Percentiles rank a stretch among this genome's conserved stretches.
Conservation (phyloP, 2,797 vertebrate genomes). For the Salmo trutta region DNA sequence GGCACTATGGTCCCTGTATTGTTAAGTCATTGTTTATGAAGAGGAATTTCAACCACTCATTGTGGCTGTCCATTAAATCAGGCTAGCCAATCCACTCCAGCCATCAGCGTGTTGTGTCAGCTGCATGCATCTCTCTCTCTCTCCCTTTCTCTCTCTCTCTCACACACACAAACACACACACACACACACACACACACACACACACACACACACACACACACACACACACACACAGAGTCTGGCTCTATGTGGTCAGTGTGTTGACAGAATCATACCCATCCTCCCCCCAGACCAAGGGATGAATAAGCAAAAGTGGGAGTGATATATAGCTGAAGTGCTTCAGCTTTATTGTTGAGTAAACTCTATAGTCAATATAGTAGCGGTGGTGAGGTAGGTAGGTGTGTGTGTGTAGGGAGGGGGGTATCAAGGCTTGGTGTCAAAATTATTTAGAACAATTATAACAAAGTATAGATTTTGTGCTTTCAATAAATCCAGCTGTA, state of each 20-base stretch:
- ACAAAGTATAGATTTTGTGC: neutral
- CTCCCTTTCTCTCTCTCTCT: neutral
- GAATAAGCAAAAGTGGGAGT: constrained; percentile 30
- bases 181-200: constrained; percentile 17
- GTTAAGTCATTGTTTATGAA: constrained; percentile 54
- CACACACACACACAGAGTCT: constrained; percentile 34
- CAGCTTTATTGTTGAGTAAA: neutral
- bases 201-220: constrained; percentile 15
- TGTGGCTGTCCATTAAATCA: constrained; percentile 54
- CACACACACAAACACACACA: neutral
- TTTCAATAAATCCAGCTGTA: neutral
- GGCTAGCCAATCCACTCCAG: constrained; percentile 51
- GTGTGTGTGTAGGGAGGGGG: neutral
- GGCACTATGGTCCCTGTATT: constrained; percentile 42
- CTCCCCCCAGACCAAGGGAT: constrained; percentile 25
- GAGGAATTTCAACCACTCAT: constrained; percentile 65
- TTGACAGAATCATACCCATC: constrained; percentile 62
- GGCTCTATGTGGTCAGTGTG: constrained; percentile 56
- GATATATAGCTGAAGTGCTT: neutral
- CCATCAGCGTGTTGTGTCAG: constrained; percentile 77
- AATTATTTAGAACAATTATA: neutral
- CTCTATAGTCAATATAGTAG: neutral
- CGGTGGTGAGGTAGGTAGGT: neutral
- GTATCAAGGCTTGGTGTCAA: neutral
- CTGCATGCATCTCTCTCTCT: constrained; percentile 73